Percentiles rank a stretch among this genome's conserved stretches.
These are phyloP conservation scores for Sphecodes monilicornis DNA, from an alignment of 2,888 invertebrate species.

Conservation along the genomic window DNA sequence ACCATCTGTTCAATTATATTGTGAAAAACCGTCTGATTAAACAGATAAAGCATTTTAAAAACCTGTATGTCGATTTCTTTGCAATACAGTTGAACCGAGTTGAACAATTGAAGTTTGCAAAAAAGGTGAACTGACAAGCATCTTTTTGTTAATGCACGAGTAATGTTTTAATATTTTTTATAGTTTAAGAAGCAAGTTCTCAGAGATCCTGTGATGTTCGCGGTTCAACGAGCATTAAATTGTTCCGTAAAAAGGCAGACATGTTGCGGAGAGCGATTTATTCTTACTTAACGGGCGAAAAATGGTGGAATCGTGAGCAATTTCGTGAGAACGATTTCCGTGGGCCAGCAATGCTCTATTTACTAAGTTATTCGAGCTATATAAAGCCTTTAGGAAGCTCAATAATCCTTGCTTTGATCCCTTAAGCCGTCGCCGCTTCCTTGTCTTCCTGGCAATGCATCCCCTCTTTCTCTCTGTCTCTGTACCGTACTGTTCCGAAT, in stretches of 20 bases:
- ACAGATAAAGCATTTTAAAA: no score
- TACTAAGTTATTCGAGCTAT: constrained; percentile 40
- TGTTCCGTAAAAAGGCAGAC: not conserved
- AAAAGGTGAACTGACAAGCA: not conserved
- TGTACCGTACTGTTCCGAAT: not conserved
- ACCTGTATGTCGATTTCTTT: no score
- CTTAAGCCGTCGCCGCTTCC: constrained; percentile 1
- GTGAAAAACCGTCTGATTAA: no score
- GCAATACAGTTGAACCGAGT: no score
- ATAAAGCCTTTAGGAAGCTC: constrained; percentile 40
- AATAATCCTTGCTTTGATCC: constrained; percentile 54
- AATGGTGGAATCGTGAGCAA: constrained; percentile 4
- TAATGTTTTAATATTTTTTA: not conserved
- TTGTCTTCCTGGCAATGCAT: not conserved
- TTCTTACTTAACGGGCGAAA: constrained; percentile 2
- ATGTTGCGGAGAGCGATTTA: not conserved
- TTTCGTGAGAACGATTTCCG: constrained; percentile 26
- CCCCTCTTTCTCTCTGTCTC: not conserved
- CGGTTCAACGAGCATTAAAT: not conserved
- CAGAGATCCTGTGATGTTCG: no score
- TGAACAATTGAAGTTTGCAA: no score
- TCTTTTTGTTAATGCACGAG: not conserved
- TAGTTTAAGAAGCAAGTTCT: not conserved
- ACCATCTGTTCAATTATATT: no score
- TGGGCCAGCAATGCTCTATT: constrained; percentile 35